These are phyloP conservation scores for Tupiocoris notatus DNA, from an alignment of 2,888 invertebrate species.

Conservation along the genomic window DNA sequence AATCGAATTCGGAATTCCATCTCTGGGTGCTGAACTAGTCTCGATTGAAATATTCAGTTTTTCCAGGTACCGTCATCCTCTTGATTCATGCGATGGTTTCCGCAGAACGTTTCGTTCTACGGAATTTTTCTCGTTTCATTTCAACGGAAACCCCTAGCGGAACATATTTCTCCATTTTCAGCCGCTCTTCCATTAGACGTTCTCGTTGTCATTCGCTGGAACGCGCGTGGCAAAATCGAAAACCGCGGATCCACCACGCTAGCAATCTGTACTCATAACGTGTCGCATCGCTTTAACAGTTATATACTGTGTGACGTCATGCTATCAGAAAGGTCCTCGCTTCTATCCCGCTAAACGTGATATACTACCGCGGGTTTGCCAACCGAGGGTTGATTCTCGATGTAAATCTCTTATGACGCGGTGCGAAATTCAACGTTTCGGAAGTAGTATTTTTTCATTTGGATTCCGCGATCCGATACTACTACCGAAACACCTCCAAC, in stretches of 20 bases:
- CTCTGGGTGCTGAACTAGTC: too few species aligned
- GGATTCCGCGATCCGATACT: not conserved
- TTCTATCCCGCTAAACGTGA: constrained; percentile 3
- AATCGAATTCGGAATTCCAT: too few species aligned
- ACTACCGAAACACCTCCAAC: too few species aligned
- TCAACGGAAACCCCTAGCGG: too few species aligned
- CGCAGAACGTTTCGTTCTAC: too few species aligned
- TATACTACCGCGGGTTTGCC: not conserved
- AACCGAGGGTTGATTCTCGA: not conserved
- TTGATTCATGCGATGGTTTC: not conserved
- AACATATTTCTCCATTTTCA: not conserved
- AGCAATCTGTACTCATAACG: constrained; percentile 2
- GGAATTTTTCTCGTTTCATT: too few species aligned
- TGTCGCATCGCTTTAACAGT: constrained; percentile 4
- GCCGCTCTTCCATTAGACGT: not conserved
- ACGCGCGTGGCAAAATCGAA: not conserved
- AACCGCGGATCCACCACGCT: not conserved
- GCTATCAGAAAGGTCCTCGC: not conserved
- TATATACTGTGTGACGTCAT: constrained; percentile 2
- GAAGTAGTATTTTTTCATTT: constrained; percentile 31
- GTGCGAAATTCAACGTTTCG: not conserved
- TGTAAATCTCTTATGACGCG: constrained; percentile 32
- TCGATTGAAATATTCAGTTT: too few species aligned
- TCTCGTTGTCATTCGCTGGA: not conserved
- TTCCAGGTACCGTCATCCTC: not conserved